Percentiles rank a stretch among this genome's conserved stretches.
phyloP scores from a whole-genome alignment of 2,797 vertebrate genomes.

The Trachurus trachurus region DNA sequence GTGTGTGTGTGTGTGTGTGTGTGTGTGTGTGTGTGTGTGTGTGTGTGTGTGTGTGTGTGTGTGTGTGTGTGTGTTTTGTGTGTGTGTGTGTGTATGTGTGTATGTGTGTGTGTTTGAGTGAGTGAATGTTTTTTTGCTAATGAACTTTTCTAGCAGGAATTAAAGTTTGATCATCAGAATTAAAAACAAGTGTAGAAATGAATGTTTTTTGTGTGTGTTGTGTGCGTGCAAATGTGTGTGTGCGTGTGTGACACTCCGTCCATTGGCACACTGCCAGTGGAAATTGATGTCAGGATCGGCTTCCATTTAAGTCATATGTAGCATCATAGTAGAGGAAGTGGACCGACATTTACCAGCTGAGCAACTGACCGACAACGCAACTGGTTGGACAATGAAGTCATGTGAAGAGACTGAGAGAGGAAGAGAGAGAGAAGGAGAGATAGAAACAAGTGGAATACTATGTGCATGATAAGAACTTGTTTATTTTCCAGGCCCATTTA shows the following conservation, averaged over 20 bases:
- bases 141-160: slow-evolving; percentile 12
- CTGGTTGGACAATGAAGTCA: slow-evolving; percentile 61
- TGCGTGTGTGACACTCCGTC: slow-evolving; percentile 75
- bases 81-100: slow-evolving; percentile 1
- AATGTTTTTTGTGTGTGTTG: background rate
- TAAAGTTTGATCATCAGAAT: slow-evolving; percentile 3
- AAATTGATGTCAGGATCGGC: slow-evolving; percentile 75
- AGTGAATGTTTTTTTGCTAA: background rate
- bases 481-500: background rate
- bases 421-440: background rate
- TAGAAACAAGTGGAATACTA: background rate
- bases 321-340: slow-evolving; percentile 63
- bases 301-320: slow-evolving; percentile 77
- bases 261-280: slow-evolving; percentile 72
- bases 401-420: slow-evolving; percentile 6
- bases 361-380: slow-evolving; percentile 29
- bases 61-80: slow-evolving; percentile 11
- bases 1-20: background rate
- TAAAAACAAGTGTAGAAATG: slow-evolving; percentile 9
- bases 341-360: slow-evolving; percentile 61
- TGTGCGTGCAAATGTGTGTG: background rate
- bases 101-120: background rate
- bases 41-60: background rate
- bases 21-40: background rate
- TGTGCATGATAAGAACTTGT: background rate